A percentile compares a stretch with the other conserved stretches of the same genome.
Conservation (phyloP, 2,797 vertebrate genomes). For the Rhinella marina region DNA sequence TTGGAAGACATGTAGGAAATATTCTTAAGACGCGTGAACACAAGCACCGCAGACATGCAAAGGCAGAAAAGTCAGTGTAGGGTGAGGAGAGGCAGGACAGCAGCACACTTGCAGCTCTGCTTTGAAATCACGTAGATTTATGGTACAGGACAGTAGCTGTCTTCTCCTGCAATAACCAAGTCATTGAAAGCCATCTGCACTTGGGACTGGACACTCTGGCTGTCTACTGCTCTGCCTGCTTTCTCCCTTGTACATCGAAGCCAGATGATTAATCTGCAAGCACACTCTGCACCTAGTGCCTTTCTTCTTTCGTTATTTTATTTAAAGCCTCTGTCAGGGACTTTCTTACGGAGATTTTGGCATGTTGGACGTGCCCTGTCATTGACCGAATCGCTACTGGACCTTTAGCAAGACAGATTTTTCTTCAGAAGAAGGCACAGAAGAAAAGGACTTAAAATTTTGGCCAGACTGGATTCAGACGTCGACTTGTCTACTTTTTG, state of each 20-base stretch:
- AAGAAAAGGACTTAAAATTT: neutral
- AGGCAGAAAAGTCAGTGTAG: conserved; percentile 60
- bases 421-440: neutral
- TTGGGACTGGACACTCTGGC: conserved; percentile 67
- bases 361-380: conserved; percentile 29
- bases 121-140: conserved; percentile 24
- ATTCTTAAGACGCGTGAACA: conserved; percentile 63
- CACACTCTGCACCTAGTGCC: conserved; percentile 65
- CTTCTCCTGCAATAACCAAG: conserved; percentile 65
- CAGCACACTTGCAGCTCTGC: conserved; percentile 22
- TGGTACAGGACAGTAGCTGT: conserved; percentile 64
- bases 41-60: conserved; percentile 63
- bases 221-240: conserved; percentile 68
- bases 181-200: conserved; percentile 59
- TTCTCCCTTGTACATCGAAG: conserved; percentile 65
- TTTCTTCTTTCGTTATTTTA: conserved; percentile 37
- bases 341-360: conserved; percentile 62
- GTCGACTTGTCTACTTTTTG: conserved; percentile 52
- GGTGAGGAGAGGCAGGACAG: conserved; percentile 63
- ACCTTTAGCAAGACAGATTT: neutral
- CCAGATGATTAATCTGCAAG: conserved; percentile 64
- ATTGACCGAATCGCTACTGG: conserved; percentile 11
- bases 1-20: conserved; percentile 64
- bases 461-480: conserved; percentile 35
- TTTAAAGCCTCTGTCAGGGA: conserved; percentile 30